phyloP scores from a whole-genome alignment of 1,140 invertebrate species.

The Heliconius nattereri region DNA sequence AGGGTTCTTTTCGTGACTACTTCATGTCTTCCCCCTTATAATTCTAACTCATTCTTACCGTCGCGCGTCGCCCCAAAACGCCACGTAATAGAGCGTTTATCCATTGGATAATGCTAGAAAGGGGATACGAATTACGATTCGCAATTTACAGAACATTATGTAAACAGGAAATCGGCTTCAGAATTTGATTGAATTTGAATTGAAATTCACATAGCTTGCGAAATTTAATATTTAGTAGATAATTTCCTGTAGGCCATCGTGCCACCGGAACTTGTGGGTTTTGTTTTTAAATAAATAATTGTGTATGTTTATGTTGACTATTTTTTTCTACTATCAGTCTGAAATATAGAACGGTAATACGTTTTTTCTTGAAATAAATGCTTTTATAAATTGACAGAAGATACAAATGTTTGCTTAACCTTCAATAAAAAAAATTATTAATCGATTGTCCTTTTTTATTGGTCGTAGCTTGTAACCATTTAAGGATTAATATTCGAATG shows the following conservation, averaged over 20 bases:
- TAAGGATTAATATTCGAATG: not conserved
- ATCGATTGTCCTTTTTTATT: not conserved
- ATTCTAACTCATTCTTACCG: constrained; percentile 3
- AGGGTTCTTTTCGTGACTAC: constrained; percentile 13
- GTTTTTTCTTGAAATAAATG: too few species aligned
- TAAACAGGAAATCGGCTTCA: constrained; percentile 26
- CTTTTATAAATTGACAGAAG: not conserved
- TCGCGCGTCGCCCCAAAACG: constrained; percentile 29
- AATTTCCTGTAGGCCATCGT: constrained; percentile 4
- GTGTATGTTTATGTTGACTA: not conserved
- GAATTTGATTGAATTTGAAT: constrained; percentile 16
- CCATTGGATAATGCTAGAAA: constrained; percentile 23
- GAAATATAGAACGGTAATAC: not conserved
- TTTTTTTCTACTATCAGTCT: too few species aligned
- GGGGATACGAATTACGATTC: constrained; percentile 28
- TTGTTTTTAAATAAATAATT: not conserved
- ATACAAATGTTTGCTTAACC: not conserved
- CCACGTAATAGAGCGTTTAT: constrained; percentile 36
- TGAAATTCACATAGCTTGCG: not conserved
- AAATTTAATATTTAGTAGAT: constrained; percentile 8
- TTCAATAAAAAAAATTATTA: not conserved
- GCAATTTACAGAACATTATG: constrained; percentile 26
- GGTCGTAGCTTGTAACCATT: not conserved
- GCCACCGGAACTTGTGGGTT: constrained; percentile 1
- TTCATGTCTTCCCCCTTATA: constrained; percentile 28